phyloP scores from a whole-genome alignment of 2,797 vertebrate genomes.

The Rhincodon typus region DNA sequence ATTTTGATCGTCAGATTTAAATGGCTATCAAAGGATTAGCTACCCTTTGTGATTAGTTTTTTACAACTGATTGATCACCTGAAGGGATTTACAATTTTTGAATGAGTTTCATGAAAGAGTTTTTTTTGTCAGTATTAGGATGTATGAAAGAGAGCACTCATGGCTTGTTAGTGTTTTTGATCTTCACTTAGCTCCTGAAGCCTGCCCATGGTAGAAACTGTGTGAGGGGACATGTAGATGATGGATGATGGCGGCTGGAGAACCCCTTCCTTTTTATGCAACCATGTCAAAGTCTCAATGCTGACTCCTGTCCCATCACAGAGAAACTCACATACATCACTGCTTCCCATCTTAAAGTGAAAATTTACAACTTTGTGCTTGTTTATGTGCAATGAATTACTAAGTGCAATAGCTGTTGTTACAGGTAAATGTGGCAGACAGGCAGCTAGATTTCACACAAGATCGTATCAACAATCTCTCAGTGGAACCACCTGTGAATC shows the following conservation, averaged over 20 bases:
- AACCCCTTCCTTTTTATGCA: not conserved
- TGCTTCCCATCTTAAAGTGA: no score
- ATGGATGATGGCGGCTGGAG: no score
- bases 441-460: not conserved
- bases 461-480: not conserved
- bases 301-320: no score
- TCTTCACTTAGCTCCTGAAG: not conserved
- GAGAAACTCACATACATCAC: not conserved
- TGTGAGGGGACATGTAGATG: not conserved
- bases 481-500: no score
- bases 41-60: not conserved
- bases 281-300: not conserved
- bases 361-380: not conserved
- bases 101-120: not conserved
- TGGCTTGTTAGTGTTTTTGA: not conserved
- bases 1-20: not conserved
- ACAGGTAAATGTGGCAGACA: not conserved
- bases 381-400: not conserved
- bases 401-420: not conserved
- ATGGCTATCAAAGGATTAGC: not conserved
- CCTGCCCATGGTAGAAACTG: not conserved
- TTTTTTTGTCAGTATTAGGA: not conserved
- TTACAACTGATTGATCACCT: not conserved
- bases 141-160: not conserved
- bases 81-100: not conserved